Evolutionary conservation across 2,797 vertebrate species (phyloP).

Genomic region (Capromys pilorides): DNA sequence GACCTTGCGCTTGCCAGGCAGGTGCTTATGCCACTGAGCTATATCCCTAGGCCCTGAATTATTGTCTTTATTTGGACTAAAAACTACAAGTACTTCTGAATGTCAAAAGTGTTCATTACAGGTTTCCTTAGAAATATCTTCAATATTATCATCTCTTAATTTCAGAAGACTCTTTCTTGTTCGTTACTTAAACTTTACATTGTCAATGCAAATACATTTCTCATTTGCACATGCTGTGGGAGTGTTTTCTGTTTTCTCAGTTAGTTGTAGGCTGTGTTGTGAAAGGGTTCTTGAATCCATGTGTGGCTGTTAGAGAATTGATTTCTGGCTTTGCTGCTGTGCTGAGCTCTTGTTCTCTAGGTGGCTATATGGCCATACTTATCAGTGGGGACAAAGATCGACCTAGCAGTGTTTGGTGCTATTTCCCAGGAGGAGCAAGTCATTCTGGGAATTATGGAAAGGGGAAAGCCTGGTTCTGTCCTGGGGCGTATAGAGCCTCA

Average conservation of each 20-base stretch:
- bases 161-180: slow-evolving; percentile 27
- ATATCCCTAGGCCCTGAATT: not conserved
- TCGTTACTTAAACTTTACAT: slow-evolving; percentile 16
- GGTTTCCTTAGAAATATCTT: slow-evolving; percentile 52
- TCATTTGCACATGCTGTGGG: not conserved
- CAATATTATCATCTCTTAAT: not conserved
- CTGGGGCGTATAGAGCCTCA: not conserved
- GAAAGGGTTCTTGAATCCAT: not conserved
- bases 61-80: slow-evolving; percentile 48
- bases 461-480: not conserved
- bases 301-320: not conserved
- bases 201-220: slow-evolving; percentile 18
- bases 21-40: too few relatives aligned
- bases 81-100: not conserved
- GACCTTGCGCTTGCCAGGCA: too few relatives aligned
- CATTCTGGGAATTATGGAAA: not conserved
- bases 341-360: not conserved
- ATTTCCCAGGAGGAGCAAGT: not conserved
- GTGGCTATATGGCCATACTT: not conserved
- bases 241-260: not conserved
- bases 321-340: not conserved
- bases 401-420: not conserved
- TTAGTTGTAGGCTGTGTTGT: not conserved
- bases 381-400: not conserved
- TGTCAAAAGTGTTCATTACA: slow-evolving; percentile 10